These are phyloP conservation scores for Dicyrtomina minuta DNA, from an alignment of 2,888 invertebrate species.

Conservation along the genomic window DNA sequence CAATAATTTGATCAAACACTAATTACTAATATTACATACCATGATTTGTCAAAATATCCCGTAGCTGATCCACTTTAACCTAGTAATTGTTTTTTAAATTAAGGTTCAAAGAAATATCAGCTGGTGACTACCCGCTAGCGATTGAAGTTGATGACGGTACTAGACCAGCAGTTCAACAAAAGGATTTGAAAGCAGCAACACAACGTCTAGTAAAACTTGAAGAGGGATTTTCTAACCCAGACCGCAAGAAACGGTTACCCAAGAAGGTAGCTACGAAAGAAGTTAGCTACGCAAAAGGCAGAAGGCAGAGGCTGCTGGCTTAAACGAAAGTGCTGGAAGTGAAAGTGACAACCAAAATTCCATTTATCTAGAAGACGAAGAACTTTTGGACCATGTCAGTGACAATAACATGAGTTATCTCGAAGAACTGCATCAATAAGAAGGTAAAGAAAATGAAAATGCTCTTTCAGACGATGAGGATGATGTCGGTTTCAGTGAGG, in stretches of 20 bases:
- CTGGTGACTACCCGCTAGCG: conserved; percentile 69
- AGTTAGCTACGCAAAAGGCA: conserved; percentile 26
- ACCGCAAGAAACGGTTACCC: conserved; percentile 33
- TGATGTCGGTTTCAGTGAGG: conserved; percentile 39
- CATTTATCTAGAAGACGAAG: conserved; percentile 38
- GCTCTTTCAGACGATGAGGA: conserved; percentile 32
- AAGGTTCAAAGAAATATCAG: conserved; percentile 65
- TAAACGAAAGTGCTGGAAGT: conserved; percentile 21
- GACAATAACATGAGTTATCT: conserved; percentile 49
- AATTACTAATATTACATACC: no score
- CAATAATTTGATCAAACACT: no score
- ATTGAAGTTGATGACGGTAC: conserved; percentile 32
- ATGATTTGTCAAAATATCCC: no score
- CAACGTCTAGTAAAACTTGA: conserved; percentile 40
- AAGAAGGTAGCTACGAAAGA: conserved; percentile 37
- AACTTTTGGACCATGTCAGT: conserved; percentile 41
- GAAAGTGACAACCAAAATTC: conserved; percentile 39
- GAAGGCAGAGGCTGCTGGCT: neutral
- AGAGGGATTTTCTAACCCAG: neutral
- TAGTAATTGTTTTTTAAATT: conserved; percentile 42
- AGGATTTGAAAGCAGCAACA: conserved; percentile 42
- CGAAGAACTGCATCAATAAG: conserved; percentile 36
- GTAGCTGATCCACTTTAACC: no score
- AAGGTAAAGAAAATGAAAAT: conserved; percentile 16
- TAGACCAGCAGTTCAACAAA: conserved; percentile 40